Conservation (phyloP, 2,888 invertebrate genomes). For the Parnassius apollo region DNA sequence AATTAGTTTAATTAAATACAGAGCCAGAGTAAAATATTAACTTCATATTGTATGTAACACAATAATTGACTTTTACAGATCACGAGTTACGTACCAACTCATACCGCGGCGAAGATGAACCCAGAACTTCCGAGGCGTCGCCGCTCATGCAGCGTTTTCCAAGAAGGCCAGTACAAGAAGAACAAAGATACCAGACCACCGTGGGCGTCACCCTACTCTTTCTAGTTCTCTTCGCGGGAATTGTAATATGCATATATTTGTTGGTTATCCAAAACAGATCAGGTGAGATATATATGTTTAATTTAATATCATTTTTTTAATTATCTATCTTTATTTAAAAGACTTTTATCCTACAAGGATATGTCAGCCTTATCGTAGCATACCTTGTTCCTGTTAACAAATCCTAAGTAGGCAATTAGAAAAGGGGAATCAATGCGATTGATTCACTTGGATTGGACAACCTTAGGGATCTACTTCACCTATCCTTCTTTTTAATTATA, state of each 20-base stretch:
- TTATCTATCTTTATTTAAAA: no score
- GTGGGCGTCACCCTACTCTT: constrained; percentile 49
- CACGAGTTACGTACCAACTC: constrained; percentile 58
- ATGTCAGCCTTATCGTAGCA: no score
- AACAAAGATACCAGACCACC: constrained; percentile 38
- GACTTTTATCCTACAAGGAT: no score
- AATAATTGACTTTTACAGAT: constrained; percentile 39
- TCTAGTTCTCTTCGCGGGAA: constrained; percentile 52
- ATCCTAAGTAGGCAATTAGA: no score
- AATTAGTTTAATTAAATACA: no score
- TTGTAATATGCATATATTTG: constrained; percentile 62
- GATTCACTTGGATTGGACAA: no score
- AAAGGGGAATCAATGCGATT: no score
- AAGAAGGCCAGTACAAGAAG: constrained; percentile 3
- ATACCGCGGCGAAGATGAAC: constrained; percentile 34
- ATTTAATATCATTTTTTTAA: no score
- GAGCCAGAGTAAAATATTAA: no score
- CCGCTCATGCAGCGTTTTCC: constrained; percentile 54
- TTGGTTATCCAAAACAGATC: constrained; percentile 55
- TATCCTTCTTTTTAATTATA: no score
- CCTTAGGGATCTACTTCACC: no score
- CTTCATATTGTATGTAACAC: neutral
- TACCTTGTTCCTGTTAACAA: no score
- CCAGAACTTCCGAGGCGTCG: constrained; percentile 43
- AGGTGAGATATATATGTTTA: constrained; percentile 41